Base-by-base conservation (phyloP, 23 tunicate species). In the Ascidia mentula region DNA sequence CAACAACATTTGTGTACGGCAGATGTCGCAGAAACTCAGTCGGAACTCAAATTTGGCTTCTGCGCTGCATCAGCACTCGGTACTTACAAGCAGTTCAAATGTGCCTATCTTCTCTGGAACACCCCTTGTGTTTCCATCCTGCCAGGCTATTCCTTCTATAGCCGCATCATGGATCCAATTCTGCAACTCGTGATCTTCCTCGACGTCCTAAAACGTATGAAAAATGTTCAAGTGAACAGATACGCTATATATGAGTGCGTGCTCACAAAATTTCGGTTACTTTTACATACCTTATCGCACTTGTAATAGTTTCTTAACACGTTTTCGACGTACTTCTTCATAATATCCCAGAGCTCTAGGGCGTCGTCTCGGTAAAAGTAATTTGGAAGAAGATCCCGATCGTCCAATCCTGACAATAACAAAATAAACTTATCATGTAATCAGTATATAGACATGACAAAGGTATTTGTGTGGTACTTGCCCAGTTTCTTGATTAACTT, bases 291-390 rank as follows among this genome's bases (percentile, higher is more conserved):
- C 75, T 80, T 34, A 76, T 90, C 87, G 22, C 36, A 15, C 22
- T 70, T 77, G 75, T 90, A 90, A 45, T 81, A 90, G 42, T 28
- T 13, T 20, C 69, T 59, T 5, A 90, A 8, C 12, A 85, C 65
- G 36, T 38, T 38, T 4, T 35, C 17, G n/a, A 90, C 83, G 59
- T 76, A 90, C 13, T 59, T 59, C 33, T 74, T 75, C 76, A 90
- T 77, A 1, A 77, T 34, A n/a, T 81, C 70, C 96, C 96, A 90
- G 5, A 90, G 40, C 13, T 26, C 53, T 28, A 85, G 45, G 0
- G 84, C 87, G 53, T 90, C 96, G 46, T 90, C 96, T 36, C 96
- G 78, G 76, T 85, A 90, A 42, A 75, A 72, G 69, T 80, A 85
- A 34, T 87, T 80, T 0, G 87, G 96, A 1, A 90, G 80, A 9